These are phyloP conservation scores for Polylopha cassiicola DNA, from an alignment of 2,888 invertebrate genomes.

Conservation along the genomic window DNA sequence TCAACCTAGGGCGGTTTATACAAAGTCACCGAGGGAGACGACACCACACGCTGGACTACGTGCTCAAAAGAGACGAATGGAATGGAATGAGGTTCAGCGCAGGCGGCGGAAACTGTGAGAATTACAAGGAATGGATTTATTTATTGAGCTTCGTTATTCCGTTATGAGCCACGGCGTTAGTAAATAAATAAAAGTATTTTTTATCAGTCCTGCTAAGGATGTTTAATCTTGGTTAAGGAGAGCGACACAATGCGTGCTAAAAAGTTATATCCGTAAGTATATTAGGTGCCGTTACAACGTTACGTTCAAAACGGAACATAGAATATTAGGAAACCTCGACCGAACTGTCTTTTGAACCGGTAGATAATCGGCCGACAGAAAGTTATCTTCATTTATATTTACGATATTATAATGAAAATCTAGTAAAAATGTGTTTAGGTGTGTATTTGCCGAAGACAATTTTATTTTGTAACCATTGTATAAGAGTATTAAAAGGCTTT, in stretches of 20 bases:
- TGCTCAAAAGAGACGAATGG: conserved; percentile 49
- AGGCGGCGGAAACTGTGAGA: conserved; percentile 66
- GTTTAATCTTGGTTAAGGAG: conserved; percentile 39
- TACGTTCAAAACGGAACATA: too few species aligned
- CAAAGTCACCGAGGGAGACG: conserved; percentile 56
- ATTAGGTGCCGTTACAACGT: too few species aligned
- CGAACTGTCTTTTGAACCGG: too few species aligned
- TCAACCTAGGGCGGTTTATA: conserved; percentile 66
- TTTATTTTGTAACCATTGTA: too few species aligned
- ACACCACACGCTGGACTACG: conserved; percentile 26
- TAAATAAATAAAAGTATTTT: conserved; percentile 55
- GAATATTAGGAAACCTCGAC: too few species aligned
- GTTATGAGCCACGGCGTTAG: conserved; percentile 52
- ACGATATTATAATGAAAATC: too few species aligned
- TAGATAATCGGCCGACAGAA: too few species aligned
- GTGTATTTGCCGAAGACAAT: too few species aligned
- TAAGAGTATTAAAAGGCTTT: too few species aligned
- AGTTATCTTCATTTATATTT: too few species aligned
- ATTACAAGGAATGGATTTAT: conserved; percentile 73
- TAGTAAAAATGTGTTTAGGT: too few species aligned
- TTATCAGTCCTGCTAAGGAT: conserved; percentile 36
- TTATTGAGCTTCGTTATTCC: conserved; percentile 70
- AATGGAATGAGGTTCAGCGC: conserved; percentile 70
- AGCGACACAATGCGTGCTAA: conserved; percentile 38
- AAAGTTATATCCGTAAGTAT: conserved; percentile 42